Evolutionary conservation across 2,797 vertebrate species (phyloP), one percentile per base, ranked within the genome.

Genomic region (Rhynchotus rufescens): DNA sequence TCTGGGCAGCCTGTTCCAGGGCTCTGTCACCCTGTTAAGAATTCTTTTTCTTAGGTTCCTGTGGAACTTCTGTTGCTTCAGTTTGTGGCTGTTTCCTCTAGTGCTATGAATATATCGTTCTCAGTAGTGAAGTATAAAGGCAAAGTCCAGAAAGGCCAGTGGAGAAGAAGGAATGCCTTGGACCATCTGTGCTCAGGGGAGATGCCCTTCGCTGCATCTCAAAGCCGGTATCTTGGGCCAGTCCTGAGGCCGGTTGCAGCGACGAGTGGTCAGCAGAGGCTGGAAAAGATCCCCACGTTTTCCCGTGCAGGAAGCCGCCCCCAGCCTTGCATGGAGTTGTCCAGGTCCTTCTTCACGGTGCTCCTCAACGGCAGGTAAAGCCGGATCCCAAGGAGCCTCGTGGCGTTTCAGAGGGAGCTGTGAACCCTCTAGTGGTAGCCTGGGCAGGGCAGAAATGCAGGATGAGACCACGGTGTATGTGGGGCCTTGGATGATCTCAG

Each of bases 381-480:
- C 17, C 75, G 45, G 38, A 40, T 40, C 4, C 52, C 71, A 42
- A 71, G 82, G 82, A 47, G 12, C 36, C 23, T 80, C 0, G 0
- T 54, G 54, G 12, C 36, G 11, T 66, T 32, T 77, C 44, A 8
- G 2, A 49, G 54, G 3, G n/a, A 79, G 2, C 64, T 61, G 13
- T n/a, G 62, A 87, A 34, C 42, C 51, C 26, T 65, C 5, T 47
- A 61, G 84, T 51, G 73, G 47, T 28, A 65, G 19, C 67, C 4
- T 23, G 20, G 1, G 3, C 64, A 84, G 32, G 14, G 52, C 68
- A 72, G 61, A 36, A n/a, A 20, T 75, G 15, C 84, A 86, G 45
- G 76, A 52, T 0, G 0, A 34, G 10, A 62, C 61, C 20, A 9
- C 0, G 0, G 20, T 30, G 22, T 0, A 1, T 25, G 56, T 82